phyloP scores from a whole-genome alignment of 2,113 vertebrate species.

The Chrysochloris asiatica region DNA sequence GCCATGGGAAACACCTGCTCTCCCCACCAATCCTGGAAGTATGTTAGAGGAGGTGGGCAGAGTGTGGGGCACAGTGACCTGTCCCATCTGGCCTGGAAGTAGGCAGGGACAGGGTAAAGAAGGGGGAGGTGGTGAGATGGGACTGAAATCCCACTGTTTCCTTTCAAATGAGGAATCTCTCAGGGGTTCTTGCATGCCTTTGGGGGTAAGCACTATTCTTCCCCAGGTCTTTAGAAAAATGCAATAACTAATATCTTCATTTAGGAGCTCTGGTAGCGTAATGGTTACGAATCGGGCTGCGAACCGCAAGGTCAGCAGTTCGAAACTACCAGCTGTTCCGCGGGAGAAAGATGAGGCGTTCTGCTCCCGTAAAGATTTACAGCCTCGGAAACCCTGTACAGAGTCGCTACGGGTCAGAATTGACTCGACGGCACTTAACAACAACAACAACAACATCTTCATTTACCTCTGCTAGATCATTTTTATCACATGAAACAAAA shows the following conservation, averaged over 20 bases:
- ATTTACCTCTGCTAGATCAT: too few relatives aligned
- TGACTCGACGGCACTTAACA: too few relatives aligned
- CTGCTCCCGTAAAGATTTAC: too few relatives aligned
- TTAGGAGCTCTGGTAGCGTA: too few relatives aligned
- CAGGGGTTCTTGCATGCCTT: neutral
- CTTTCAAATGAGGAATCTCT: neutral
- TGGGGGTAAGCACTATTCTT: neutral
- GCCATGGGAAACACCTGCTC: neutral
- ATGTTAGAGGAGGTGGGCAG: neutral
- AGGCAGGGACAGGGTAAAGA: neutral
- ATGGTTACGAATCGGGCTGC: too few relatives aligned
- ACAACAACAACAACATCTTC: too few relatives aligned
- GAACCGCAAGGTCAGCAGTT: too few relatives aligned
- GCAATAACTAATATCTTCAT: neutral
- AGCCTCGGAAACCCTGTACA: too few relatives aligned
- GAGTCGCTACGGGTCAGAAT: too few relatives aligned
- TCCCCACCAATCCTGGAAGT: neutral
- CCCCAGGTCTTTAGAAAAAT: neutral
- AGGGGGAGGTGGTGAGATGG: neutral
- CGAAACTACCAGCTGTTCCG: too few relatives aligned
- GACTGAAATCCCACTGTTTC: neutral
- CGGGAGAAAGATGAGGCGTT: too few relatives aligned
- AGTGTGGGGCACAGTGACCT: neutral
- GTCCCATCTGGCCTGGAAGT: neutral
- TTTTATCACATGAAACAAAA: neutral